Evolutionary conservation across 1,140 invertebrate species (phyloP).

Genomic region (Diprion similis): DNA sequence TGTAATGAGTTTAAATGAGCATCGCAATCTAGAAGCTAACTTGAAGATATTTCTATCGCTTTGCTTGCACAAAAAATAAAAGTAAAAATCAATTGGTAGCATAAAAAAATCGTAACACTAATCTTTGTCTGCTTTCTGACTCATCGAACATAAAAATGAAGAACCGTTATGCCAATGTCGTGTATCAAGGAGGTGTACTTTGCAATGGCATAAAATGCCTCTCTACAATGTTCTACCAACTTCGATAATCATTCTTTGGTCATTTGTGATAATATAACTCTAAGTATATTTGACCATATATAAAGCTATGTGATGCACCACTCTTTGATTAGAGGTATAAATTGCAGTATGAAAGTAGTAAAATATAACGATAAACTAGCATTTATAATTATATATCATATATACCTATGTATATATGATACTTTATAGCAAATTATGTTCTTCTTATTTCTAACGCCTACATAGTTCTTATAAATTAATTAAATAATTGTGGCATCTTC

Average conservation of each 20-base stretch:
- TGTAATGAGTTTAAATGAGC: too few species aligned
- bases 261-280: conserved; percentile 26
- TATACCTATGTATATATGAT: background rate
- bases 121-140: background rate
- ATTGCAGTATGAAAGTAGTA: conserved; percentile 23
- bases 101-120: background rate
- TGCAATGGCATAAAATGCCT: too few species aligned
- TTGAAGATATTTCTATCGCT: too few species aligned
- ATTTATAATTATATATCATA: background rate
- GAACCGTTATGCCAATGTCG: too few species aligned
- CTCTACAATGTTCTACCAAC: background rate
- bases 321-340: conserved; percentile 30
- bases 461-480: background rate
- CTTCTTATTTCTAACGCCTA: too few species aligned
- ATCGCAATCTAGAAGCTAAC: too few species aligned
- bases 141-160: too few species aligned
- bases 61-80: background rate
- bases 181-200: too few species aligned
- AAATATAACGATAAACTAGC: conserved; percentile 28
- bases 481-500: conserved; percentile 1
- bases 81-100: background rate
- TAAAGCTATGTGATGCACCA: conserved; percentile 20
- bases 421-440: too few species aligned
- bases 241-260: conserved; percentile 35
- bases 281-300: conserved; percentile 15